phyloP scores from a whole-genome alignment of 1,140 invertebrate genomes.

The Drosophila kikkawai region DNA sequence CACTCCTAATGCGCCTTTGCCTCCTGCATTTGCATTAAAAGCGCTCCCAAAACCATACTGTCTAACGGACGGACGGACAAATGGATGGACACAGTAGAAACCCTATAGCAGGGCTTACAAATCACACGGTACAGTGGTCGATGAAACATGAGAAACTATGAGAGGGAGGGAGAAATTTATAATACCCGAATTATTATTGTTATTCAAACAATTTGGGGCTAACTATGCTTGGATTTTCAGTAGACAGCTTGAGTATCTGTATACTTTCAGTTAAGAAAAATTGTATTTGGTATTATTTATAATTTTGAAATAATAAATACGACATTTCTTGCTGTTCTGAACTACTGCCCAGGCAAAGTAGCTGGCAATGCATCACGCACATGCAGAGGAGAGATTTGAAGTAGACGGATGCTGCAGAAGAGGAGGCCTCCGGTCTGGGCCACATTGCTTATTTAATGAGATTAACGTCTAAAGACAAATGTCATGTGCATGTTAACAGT shows the following conservation, averaged over 20 bases:
- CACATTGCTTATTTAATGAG: slow-evolving; percentile 84
- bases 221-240: not conserved
- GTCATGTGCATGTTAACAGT: slow-evolving; percentile 80
- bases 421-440: slow-evolving; percentile 31
- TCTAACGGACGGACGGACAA: slow-evolving; percentile 13
- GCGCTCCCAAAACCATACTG: slow-evolving; percentile 54
- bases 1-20: slow-evolving; percentile 74
- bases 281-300: no score
- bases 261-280: no score
- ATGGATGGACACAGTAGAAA: not conserved
- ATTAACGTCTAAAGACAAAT: slow-evolving; percentile 85
- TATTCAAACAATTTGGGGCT: not conserved
- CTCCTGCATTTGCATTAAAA: slow-evolving; percentile 79
- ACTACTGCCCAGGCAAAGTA: slow-evolving; percentile 45
- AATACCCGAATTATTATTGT: no score
- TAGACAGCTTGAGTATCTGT: no score
- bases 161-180: not conserved
- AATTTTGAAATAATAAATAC: not conserved
- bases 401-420: slow-evolving; percentile 29
- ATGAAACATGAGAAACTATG: no score
- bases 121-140: slow-evolving; percentile 43
- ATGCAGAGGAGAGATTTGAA: slow-evolving; percentile 6
- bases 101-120: slow-evolving; percentile 25
- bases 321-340: not conserved
- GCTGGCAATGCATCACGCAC: slow-evolving; percentile 34